Base-by-base conservation (phyloP, 2,888 invertebrate genomes). In the Andrena marginata region DNA sequence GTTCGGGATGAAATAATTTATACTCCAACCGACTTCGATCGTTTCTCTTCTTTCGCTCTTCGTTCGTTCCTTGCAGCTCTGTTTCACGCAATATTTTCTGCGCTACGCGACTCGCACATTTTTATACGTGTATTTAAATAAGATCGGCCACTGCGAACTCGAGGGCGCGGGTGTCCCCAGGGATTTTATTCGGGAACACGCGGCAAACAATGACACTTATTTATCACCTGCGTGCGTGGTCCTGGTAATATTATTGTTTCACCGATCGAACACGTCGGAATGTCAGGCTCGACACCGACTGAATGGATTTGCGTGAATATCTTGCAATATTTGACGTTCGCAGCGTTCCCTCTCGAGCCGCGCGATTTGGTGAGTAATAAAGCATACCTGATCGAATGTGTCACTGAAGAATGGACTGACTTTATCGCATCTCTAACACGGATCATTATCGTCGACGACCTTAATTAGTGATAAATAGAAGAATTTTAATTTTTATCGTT, bases 401-500 rank as follows among this genome's bases (percentile, higher is more conserved):
- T 75, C 75, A 64, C 74, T 74, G 75, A 76, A 85, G 78, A 80
- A 77, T 76, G 79, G 89, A 88, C 89, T 88, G 88, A 88, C 77
- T 85, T 87, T 83, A 82, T 84, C 80, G 85, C 88, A 87, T 85
- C 86, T 87, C 78, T 84, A 85, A 77, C 87, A 88, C 85, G 76
- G 83, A 84, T 87, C 86, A 87, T 86, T 87, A 89, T 86, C 82
- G 85, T 85, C 85, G 76, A 88, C 74, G 85, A 87, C 75, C 77
- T 87, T 89, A 87, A 82, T 87, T 89, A 89, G 86, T 86, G 84
- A 81, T 87, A 87, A 89, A 85, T 89, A 89, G 89, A 86, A 74
- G 79, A 90, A 90, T 86, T 91, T 91, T 92, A 84, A 92, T 93
- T 93, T 93, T 91, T 90, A 93, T 93, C 92, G 93, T 93, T 93